Evolutionary conservation across 2,797 vertebrate species (phyloP).

Genomic region (Dermochelys coriacea): DNA sequence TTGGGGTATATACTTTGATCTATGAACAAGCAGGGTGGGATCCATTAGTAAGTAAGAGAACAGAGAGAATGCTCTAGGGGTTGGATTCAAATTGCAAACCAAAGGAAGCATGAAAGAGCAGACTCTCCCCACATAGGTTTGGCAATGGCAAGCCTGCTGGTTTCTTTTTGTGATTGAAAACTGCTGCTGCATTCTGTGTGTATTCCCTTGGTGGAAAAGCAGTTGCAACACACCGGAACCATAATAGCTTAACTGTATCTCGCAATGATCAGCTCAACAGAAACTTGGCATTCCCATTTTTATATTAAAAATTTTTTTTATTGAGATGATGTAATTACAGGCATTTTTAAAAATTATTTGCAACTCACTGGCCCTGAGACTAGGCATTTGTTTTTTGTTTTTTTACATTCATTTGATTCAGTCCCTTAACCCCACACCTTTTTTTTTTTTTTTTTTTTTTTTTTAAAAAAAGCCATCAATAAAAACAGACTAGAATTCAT

Average conservation of each 20-base stretch:
- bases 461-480: constrained; percentile 60
- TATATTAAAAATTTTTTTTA: constrained; percentile 82
- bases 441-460: background rate
- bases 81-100: background rate
- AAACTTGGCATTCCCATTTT: constrained; percentile 67
- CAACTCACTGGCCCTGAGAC: constrained; percentile 88
- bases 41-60: background rate
- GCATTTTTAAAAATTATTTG: constrained; percentile 87
- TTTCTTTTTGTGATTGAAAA: background rate
- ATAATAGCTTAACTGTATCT: background rate
- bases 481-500: constrained; percentile 80
- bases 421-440: constrained; percentile 83
- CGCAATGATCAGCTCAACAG: constrained; percentile 64
- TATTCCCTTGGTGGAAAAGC: background rate
- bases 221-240: background rate
- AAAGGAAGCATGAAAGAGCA: background rate
- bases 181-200: background rate
- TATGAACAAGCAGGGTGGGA: background rate
- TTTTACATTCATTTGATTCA: constrained; percentile 86
- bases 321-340: constrained; percentile 88
- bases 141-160: background rate
- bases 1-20: background rate
- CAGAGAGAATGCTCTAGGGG: background rate
- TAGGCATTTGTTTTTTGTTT: constrained; percentile 79
- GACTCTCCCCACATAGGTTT: fast-evolving